Percentiles rank a stretch among this genome's conserved stretches.
Evolutionary conservation across 2,888 invertebrate species (phyloP).

Genomic region (Norana najaformis): DNA sequence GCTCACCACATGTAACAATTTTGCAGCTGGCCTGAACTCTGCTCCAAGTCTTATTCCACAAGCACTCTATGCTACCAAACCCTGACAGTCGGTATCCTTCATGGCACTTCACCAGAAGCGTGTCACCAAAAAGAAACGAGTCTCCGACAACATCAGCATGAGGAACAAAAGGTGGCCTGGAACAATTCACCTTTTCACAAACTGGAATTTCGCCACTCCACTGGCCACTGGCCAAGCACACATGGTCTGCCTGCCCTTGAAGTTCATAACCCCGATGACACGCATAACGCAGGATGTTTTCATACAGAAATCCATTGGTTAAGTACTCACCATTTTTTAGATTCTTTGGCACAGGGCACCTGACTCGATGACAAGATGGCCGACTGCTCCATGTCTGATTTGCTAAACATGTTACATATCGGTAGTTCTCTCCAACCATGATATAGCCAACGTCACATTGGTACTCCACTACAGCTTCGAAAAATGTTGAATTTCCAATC

Average conservation of each 20-base stretch:
- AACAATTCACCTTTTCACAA: conserved; percentile 35
- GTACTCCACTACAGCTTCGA: conserved; percentile 33
- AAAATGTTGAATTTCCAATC: conserved; percentile 32
- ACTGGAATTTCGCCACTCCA: conserved; percentile 40
- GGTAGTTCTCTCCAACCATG: conserved; percentile 27
- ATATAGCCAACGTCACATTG: conserved; percentile 37
- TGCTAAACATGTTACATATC: conserved; percentile 26
- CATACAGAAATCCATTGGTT: conserved; percentile 43
- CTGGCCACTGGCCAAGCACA: conserved; percentile 33
- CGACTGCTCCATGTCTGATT: conserved; percentile 28
- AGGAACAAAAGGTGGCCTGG: conserved; percentile 29
- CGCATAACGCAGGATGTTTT: conserved; percentile 43
- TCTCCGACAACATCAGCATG: conserved; percentile 27
- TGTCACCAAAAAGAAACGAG: conserved; percentile 32
- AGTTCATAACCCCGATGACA: conserved; percentile 51
- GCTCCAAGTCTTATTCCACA: conserved; percentile 49
- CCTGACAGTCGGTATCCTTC: conserved; percentile 53
- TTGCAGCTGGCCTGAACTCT: conserved; percentile 37
- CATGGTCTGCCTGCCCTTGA: conserved; percentile 41
- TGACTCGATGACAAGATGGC: conserved; percentile 31
- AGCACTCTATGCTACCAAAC: conserved; percentile 48
- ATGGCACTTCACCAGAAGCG: conserved; percentile 49
- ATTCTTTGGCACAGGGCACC: conserved; percentile 43
- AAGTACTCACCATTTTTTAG: conserved; percentile 62
- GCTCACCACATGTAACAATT: conserved; percentile 35